Evolutionary conservation across 2,888 invertebrate species (phyloP), one percentile per base, ranked within the genome.

Genomic region (Drosophila nigricruria): DNA sequence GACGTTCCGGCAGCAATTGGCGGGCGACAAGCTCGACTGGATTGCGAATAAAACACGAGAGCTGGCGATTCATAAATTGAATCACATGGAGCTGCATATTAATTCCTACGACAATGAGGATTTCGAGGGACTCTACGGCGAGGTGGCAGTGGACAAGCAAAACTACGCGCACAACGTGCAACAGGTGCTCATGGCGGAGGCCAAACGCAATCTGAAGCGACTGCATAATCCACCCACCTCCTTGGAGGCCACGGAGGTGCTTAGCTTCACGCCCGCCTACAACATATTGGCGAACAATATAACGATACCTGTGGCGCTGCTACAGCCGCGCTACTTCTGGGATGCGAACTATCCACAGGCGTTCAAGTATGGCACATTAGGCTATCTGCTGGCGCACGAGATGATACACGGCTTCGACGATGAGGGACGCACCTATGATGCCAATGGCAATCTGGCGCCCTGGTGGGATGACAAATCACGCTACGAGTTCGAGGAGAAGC

Each of bases 371-470:
- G 89, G 84, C 38, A 88, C 91, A 0, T 68, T 92, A 34, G 92
- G 92, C 1, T 91, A 82, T 20, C 70, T 91, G 0, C 81, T 92
- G 23, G 92, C 90, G 2, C 92, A 92, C 59, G 92, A 92, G 78
- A 82, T 92, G 79, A 77, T 90, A 3, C 92, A 92, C 53, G 92
- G 91, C 18, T 92, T 92, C 54, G 92, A 92, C 53, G 91, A 91
- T 32, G 80, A 84, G 6, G 92, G 92, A 0, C 82, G 83, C 12
- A 85, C 79, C 9, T 90, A 84, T 30, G 91, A 91, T 70, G 79
- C 81, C 0, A 54, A 69, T n/a, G 90, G 91, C 9, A 79, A 83
- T 18, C 52, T 78, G 27, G 76, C 75, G 1, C 73, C 76, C 10
- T 92, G 91, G 92, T 92, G 92, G 92, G 91, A 91, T 63, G 23